Conservation (phyloP, 2,888 invertebrate species). For the Protophormia terraenovae region DNA sequence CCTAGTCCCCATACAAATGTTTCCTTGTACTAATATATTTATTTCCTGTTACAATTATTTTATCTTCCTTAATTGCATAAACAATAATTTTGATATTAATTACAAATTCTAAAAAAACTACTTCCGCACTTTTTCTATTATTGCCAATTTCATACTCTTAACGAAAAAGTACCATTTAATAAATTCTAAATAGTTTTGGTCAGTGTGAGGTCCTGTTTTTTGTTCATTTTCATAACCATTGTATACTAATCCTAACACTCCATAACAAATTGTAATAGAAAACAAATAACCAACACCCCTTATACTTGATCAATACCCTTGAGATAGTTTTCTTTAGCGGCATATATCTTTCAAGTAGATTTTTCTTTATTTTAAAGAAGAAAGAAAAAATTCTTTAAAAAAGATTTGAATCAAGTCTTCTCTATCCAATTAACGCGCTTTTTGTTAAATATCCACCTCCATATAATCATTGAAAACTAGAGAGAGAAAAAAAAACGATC, state of each 20-base stretch:
- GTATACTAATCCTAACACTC: conserved; percentile 9
- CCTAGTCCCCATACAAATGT: no score
- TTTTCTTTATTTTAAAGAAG: not conserved
- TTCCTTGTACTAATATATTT: no score
- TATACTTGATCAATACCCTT: conserved; percentile 37
- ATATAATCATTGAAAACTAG: conserved; percentile 45
- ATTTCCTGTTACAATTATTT: not conserved
- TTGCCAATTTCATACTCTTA: not conserved
- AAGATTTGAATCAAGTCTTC: conserved; percentile 30
- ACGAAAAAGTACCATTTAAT: not conserved
- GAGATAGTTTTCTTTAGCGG: conserved; percentile 43
- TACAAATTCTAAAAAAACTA: not conserved
- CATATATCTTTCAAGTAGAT: conserved; percentile 17
- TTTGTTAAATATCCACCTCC: conserved; percentile 58
- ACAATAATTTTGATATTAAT: not conserved
- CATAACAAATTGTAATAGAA: conserved; percentile 56
- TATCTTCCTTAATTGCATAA: not conserved
- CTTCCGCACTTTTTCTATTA: conserved; percentile 21
- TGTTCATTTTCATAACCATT: not conserved
- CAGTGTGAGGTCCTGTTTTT: conserved; percentile 64
- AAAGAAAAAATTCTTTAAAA: not conserved
- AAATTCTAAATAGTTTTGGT: conserved; percentile 1
- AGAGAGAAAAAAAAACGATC: not conserved
- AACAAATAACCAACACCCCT: conserved; percentile 56
- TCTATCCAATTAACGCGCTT: conserved; percentile 61